These are phyloP conservation scores for Glareola pratincola DNA, from an alignment of 2,113 vertebrate species.

Conservation along the genomic window DNA sequence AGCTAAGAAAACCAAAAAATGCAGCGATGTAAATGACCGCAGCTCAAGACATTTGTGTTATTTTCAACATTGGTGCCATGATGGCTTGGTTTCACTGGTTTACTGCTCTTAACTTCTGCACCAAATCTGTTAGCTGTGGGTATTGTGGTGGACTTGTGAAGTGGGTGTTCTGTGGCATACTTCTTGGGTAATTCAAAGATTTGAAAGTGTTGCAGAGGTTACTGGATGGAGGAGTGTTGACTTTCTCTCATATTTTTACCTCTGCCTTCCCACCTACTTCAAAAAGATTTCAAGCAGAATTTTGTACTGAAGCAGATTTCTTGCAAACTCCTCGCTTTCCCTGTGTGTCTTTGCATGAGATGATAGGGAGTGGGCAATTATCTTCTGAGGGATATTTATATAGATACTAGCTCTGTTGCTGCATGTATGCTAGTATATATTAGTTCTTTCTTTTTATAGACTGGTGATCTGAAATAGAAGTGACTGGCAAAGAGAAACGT, in stretches of 20 bases:
- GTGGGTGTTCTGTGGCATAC: background rate
- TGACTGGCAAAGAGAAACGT: conserved; percentile 24
- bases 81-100: background rate
- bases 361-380: conserved; percentile 40
- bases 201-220: background rate
- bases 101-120: background rate
- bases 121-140: background rate
- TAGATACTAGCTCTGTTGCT: background rate
- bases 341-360: background rate
- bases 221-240: background rate
- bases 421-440: background rate
- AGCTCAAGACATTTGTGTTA: background rate
- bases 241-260: background rate
- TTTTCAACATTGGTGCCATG: background rate
- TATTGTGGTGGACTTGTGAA: background rate
- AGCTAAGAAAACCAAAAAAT: background rate
- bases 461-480: conserved; percentile 50
- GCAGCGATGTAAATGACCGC: background rate
- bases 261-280: background rate
- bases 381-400: conserved; percentile 32
- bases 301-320: background rate
- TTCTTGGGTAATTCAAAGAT: background rate
- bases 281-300: background rate
- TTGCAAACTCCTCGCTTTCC: background rate
- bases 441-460: conserved; percentile 35